Base-by-base conservation (phyloP, 2,888 invertebrate species). In the Rhodophaea formosa region DNA sequence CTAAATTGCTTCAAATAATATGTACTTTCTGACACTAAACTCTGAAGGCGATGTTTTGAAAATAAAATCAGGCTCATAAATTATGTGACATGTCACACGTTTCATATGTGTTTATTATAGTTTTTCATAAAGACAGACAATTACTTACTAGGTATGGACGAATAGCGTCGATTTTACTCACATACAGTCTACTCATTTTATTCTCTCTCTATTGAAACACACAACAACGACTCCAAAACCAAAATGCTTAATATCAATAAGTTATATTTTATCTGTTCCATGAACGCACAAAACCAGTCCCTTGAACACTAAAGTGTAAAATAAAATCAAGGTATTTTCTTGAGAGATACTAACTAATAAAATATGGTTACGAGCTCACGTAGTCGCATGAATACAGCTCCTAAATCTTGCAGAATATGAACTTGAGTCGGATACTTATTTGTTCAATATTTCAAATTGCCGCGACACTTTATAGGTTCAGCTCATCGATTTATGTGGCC, bases 391-490 rank as follows among this genome's bases (percentile, higher is more conserved):
- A 47, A 47, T 30, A 47, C 23, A 29, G 47, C 47, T 29, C 47
- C 14, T 47, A 47, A 47, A 47, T 47, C 47, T 47, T 47, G 7
- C 29, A 30, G 29, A 29, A 47, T 39, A 46, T 46, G 46, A 23
- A 46, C 14, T 47, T 12, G 46, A 5, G 47, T 47, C 47, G 29
- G 47, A n/a, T 46, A 46, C 23, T 46, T 46, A 46, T 46, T 46
- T 46, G 17, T 8, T 46, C 46, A 46, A 46, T 46, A 46, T 46
- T 17, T 46, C 46, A 46, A 46, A 46, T 23, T 47, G 47, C 29
- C 47, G n/a, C 29, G 29, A 47, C n/a, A 47, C 16, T 44, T 23
- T 39, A 39, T n/a, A n/a, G 12, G 12, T n/a, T 39, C n/a, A n/a
- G 39, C n/a, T 39, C n/a, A 39, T 39, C 39, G 39, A 39, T 39